A percentile compares a stretch with the other conserved stretches of the same genome.
These are phyloP conservation scores for Lipotes vexillifer DNA, from an alignment of 2,113 vertebrate species.

Conservation along the genomic window DNA sequence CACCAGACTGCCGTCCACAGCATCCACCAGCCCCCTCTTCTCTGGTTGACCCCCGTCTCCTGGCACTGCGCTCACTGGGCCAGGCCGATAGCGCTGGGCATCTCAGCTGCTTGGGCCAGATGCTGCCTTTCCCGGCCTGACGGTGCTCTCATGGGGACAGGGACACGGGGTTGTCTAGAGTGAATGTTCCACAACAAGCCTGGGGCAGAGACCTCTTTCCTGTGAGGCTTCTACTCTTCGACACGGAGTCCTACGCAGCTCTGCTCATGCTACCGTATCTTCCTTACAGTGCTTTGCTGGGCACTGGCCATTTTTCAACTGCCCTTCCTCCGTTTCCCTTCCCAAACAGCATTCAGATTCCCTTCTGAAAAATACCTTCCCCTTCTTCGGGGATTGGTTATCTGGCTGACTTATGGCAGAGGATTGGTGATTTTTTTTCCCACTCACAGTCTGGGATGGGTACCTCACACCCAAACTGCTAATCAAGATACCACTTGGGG, in stretches of 20 bases:
- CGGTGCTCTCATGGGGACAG: not conserved
- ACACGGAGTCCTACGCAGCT: not conserved
- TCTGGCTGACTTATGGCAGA: not conserved
- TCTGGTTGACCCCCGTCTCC: not conserved
- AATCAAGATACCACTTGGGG: not conserved
- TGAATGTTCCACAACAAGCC: not conserved
- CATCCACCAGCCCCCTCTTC: rapidly evolving
- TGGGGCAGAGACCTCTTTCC: not conserved
- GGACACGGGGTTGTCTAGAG: not conserved
- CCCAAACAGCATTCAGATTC: not conserved
- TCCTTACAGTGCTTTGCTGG: no score
- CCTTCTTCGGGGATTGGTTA: not conserved
- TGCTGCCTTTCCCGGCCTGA: not conserved
- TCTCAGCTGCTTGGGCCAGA: not conserved
- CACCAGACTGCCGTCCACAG: not conserved
- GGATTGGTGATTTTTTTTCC: not conserved
- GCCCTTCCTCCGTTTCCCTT: not conserved
- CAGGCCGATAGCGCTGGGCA: not conserved
- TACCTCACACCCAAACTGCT: not conserved
- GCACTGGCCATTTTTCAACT: not conserved
- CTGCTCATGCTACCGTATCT: not conserved
- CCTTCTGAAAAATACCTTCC: not conserved
- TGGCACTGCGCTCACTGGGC: not conserved
- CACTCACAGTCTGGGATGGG: not conserved
- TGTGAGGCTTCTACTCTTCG: not conserved